Evolutionary conservation across 1,140 invertebrate genomes (phyloP).

Genomic region (Drosophila oshimai): DNA sequence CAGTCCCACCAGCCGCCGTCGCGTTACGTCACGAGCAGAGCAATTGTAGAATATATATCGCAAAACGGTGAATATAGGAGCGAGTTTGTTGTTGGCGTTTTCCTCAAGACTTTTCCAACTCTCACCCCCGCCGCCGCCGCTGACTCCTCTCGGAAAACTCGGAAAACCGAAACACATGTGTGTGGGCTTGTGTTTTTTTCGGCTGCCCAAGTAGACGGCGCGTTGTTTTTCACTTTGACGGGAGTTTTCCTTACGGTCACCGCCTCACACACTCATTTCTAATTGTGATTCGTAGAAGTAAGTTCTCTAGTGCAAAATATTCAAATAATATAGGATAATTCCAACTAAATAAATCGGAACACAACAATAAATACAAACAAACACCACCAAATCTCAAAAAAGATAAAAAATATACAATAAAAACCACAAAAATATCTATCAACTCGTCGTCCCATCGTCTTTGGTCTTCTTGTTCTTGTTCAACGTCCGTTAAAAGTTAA

Average conservation of each 20-base stretch:
- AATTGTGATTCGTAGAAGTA: constrained; percentile 78
- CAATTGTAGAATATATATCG: neutral
- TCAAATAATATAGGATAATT: constrained; percentile 63
- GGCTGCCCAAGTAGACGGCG: constrained; percentile 33
- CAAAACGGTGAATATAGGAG: neutral
- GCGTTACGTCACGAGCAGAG: constrained; percentile 32
- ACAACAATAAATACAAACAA: constrained; percentile 58
- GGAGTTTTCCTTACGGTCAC: constrained; percentile 25
- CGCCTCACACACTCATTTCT: constrained; percentile 60
- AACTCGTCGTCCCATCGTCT: constrained; percentile 14
- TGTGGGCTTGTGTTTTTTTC: constrained; percentile 5
- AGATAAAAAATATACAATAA: constrained; percentile 13
- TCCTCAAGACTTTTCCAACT: neutral
- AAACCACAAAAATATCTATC: constrained; percentile 2
- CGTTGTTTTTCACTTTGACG: constrained; percentile 23
- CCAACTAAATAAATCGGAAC: constrained; percentile 63
- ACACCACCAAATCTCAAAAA: constrained; percentile 29
- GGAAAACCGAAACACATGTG: constrained; percentile 5
- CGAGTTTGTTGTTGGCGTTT: constrained; percentile 5
- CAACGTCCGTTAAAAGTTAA: neutral
- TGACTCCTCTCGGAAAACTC: neutral
- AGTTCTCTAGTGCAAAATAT: constrained; percentile 74
- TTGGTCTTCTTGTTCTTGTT: constrained; percentile 27
- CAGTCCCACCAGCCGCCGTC: constrained; percentile 21
- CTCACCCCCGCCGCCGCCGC: neutral